Percentiles rank a stretch among this genome's conserved stretches.
Conservation (phyloP, 2,888 invertebrate genomes). For the Phoronis australis region DNA sequence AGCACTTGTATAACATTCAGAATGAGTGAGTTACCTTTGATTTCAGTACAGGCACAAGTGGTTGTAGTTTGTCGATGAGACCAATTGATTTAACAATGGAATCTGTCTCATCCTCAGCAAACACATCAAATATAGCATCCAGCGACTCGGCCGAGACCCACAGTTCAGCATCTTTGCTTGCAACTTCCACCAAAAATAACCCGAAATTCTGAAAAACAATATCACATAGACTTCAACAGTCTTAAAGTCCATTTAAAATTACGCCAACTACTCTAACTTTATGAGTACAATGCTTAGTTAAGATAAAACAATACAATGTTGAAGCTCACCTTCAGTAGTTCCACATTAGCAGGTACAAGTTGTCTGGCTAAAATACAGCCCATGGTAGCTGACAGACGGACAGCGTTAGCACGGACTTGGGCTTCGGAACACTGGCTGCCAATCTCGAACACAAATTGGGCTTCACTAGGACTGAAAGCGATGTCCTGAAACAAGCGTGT, state of each 20-base stretch:
- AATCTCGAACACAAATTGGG: slow-evolving; percentile 39
- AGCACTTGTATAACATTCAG: too few relatives aligned
- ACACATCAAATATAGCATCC: slow-evolving; percentile 72
- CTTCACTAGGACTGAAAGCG: slow-evolving; percentile 29
- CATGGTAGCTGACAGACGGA: slow-evolving; percentile 37
- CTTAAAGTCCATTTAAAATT: too few relatives aligned
- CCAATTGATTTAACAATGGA: slow-evolving; percentile 62
- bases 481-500: slow-evolving; percentile 23
- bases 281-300: background rate
- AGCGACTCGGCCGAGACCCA: slow-evolving; percentile 72
- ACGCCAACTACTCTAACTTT: too few relatives aligned
- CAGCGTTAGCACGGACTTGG: slow-evolving; percentile 35
- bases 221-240: background rate
- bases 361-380: slow-evolving; percentile 28
- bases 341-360: slow-evolving; percentile 17
- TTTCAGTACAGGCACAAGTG: slow-evolving; percentile 62
- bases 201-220: slow-evolving; percentile 42
- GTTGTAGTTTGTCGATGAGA: slow-evolving; percentile 61
- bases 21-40: slow-evolving; percentile 67
- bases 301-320: background rate
- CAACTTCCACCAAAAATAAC: slow-evolving; percentile 62
- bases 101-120: slow-evolving; percentile 71
- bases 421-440: slow-evolving; percentile 28
- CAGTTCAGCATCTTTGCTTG: slow-evolving; percentile 61
- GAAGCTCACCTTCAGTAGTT: background rate